Base-by-base conservation (phyloP, 2,797 vertebrate species). In the Syngnathus acus region DNA sequence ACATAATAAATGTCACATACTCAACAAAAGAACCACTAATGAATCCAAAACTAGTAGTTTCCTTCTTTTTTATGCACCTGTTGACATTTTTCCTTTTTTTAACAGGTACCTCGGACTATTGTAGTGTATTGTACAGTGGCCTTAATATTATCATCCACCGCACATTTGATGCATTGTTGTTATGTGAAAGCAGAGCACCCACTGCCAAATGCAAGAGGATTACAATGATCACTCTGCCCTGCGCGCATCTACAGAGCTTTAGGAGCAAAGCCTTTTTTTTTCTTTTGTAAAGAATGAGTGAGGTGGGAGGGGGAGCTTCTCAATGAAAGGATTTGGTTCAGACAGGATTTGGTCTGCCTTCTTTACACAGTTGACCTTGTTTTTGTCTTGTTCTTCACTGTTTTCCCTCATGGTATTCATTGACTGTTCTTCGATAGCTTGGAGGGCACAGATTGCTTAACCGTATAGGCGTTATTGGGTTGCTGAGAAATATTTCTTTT, bases 321-420 rank as follows among this genome's bases (percentile, higher is more conserved):
- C 19, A 65, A 39, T 65, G 11, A 65, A 9, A 65, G n/a, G 32
- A 50, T 40, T 39, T 21, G 48, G 51, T 65, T 65, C 19, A 42
- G 17, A 23, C 47, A 39, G 48, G 48, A 65, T 65, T 65, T 39
- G 19, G 43, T 65, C 48, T 53, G 48, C 63, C n/a, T 51, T 50
- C 63, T 51, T 40, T 39, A 51, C 47, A 65, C 26, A 38, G 16
- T 13, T 53, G 63, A 65, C 63, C 47, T 65, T 53, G 26, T 64
- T 64, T 65, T 39, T 65, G 63, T 53, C 32, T 39, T 19, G 47
- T 51, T 38, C 16, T 38, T 51, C 23, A 17, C 45, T 38, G 32
- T 26, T 17, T 21, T 40, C 47, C 9, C 55, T 57, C 55, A 8
- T 32, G 54, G 32, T 37, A 17, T 62, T 26, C 59, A 43, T 16